These are phyloP conservation scores for Scomber japonicus DNA, from an alignment of 2,113 vertebrate genomes.

Conservation along the genomic window DNA sequence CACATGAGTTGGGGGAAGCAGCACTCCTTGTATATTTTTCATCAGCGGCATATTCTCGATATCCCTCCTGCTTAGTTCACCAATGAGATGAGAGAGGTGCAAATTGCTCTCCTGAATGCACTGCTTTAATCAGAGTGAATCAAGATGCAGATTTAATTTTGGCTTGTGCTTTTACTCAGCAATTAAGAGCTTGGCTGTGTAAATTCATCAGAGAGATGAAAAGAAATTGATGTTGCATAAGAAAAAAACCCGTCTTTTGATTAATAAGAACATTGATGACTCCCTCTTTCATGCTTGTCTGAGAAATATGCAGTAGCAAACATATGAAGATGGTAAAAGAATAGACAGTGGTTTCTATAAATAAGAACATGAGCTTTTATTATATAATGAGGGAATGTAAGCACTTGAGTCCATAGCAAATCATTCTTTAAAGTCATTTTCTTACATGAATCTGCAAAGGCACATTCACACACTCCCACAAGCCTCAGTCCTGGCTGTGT, in stretches of 20 bases:
- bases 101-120: slow-evolving; percentile 63
- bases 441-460: slow-evolving; percentile 58
- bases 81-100: slow-evolving; percentile 65
- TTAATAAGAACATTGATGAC: not conserved
- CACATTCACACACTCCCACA: slow-evolving; percentile 44
- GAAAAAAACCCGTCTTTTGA: slow-evolving; percentile 21
- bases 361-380: slow-evolving; percentile 50
- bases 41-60: slow-evolving; percentile 48
- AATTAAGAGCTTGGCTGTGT: slow-evolving; percentile 29
- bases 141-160: slow-evolving; percentile 68
- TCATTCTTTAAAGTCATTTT: slow-evolving; percentile 23
- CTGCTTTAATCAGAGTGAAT: slow-evolving; percentile 72
- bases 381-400: slow-evolving; percentile 35
- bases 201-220: slow-evolving; percentile 32
- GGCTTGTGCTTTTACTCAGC: slow-evolving; percentile 47
- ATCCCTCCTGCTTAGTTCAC: slow-evolving; percentile 43
- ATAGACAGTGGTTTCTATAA: slow-evolving; percentile 27
- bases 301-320: not conserved
- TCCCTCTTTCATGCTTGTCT: not conserved
- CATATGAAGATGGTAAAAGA: slow-evolving; percentile 28
- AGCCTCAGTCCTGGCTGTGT: slow-evolving; percentile 42
- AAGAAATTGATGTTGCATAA: slow-evolving; percentile 33
- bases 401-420: slow-evolving; percentile 48
- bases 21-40: slow-evolving; percentile 44
- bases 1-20: slow-evolving; percentile 15